Percentiles rank a stretch among this genome's conserved stretches.
Conservation (phyloP, 2,113 vertebrate species). For the Coreoperca whiteheadi region DNA sequence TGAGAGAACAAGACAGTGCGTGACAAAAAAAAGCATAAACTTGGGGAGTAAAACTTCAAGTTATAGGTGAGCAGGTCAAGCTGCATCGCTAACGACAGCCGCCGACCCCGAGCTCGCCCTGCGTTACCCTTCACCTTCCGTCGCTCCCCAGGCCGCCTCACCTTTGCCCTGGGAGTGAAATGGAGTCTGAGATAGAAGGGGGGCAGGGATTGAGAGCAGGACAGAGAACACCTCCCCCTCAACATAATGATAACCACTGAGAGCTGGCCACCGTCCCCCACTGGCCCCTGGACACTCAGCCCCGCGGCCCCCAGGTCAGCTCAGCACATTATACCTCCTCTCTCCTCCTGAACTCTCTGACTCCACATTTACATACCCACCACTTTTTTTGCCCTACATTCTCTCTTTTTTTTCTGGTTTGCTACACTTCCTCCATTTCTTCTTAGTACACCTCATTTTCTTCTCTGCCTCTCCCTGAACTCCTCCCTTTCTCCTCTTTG, state of each 20-base stretch:
- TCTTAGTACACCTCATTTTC: conserved; percentile 50
- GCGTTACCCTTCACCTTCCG: conserved; percentile 72
- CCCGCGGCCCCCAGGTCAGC: conserved; percentile 82
- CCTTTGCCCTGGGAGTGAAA: conserved; percentile 85
- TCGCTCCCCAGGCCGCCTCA: conserved; percentile 78
- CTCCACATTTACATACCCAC: conserved; percentile 84
- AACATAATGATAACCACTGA: conserved; percentile 85
- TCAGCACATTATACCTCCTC: conserved; percentile 81
- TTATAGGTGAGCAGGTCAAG: conserved; percentile 76
- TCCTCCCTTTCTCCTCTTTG: conserved; percentile 66
- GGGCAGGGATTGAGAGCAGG: conserved; percentile 34
- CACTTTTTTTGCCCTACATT: conserved; percentile 52
- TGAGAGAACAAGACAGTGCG: conserved; percentile 40
- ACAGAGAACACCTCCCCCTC: conserved; percentile 81
- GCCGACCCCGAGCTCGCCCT: conserved; percentile 65
- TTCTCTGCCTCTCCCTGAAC: conserved; percentile 55
- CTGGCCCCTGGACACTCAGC: conserved; percentile 83
- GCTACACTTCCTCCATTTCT: conserved; percentile 45
- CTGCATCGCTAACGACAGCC: conserved; percentile 78
- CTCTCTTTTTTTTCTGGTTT: conserved; percentile 49
- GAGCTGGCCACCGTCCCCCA: conserved; percentile 77
- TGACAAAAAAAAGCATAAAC: conserved; percentile 38
- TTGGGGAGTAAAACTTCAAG: conserved; percentile 67
- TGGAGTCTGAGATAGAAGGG: conserved; percentile 71
- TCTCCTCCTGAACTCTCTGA: conserved; percentile 82